Base-by-base conservation (phyloP, 2,888 invertebrate species). In the Eretmocerus hayati region DNA sequence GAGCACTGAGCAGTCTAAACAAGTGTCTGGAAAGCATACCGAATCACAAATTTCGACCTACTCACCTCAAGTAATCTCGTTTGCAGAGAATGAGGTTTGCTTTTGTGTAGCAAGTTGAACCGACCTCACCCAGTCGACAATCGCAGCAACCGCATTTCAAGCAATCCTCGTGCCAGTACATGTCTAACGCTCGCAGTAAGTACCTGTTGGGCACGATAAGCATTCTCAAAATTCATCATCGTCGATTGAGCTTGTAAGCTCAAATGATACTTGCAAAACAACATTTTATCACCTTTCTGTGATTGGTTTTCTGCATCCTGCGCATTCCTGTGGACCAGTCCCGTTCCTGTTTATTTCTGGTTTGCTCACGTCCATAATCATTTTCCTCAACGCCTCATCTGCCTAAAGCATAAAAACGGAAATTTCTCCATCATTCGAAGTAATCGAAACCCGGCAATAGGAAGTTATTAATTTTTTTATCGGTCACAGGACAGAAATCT, bases 101-200 rank as follows among this genome's bases (percentile, higher is more conserved):
- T 72, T 90, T 91, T 61, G 89, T 88, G 74, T 89, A 93, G 42
- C 92, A 78, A 56, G 90, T 90, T 46, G 90, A 89, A 54, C 92
- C 92, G 33, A 92, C 90, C 73, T 93, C 92, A 2, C 91, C 92
- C n/a, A 93, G 81, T 43, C 91, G 79, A 71, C 91, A 92, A 73
- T 91, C 90, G 68, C 93, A 93, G 74, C 91, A 91, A 52, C 90
- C 89, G 66, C 90, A 90, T 68, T 92, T 92, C 56, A 93, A 79
- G 65, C 92, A 92, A 74, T 92, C 92, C 62, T 93, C 92, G 74
- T 93, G 93, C 92, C 93, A 93, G 74, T 83, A 89, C 68, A 90
- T 78, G 69, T 92, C 91, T 74, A 92, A 76, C 0, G 91, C 91
- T 67, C 87, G 88, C 59, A 91, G 78, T 37, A 91, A 79, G 55